Evolutionary conservation across 2,797 vertebrate species (phyloP).

Genomic region (Sylvilagus floridanus): DNA sequence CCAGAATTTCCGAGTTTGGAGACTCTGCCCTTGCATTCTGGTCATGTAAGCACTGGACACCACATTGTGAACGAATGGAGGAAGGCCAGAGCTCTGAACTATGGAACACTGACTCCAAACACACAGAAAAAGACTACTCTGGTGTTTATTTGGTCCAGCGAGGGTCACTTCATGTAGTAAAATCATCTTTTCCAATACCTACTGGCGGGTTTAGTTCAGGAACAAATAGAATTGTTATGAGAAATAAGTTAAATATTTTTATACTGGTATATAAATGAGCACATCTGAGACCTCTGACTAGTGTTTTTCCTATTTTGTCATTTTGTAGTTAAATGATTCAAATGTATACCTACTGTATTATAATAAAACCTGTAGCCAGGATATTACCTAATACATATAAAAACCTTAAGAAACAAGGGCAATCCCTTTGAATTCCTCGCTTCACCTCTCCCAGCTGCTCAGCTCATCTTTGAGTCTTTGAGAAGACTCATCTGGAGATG

Average conservation of each 20-base stretch:
- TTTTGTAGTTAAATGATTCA: not conserved
- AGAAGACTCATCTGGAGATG: not conserved
- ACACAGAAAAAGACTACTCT: not conserved
- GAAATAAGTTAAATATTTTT: not conserved
- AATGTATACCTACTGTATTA: not conserved
- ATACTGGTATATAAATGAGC: not conserved
- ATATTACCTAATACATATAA: too few species aligned
- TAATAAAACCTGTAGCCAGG: not conserved
- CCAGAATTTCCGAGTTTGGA: too few species aligned
- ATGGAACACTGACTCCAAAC: not conserved
- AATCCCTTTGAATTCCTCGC: not conserved
- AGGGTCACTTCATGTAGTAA: not conserved
- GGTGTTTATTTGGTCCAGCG: not conserved
- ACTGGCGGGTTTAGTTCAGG: not conserved
- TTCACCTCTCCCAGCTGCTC: not conserved
- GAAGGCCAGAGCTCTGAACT: not conserved
- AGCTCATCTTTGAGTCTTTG: too few species aligned
- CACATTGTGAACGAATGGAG: not conserved
- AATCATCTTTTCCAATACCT: not conserved
- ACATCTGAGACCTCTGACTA: not conserved
- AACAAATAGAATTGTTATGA: not conserved
- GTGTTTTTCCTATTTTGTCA: not conserved
- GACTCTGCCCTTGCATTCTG: not conserved
- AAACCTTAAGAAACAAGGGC: not conserved
- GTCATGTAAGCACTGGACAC: rapidly evolving